phyloP scores from a whole-genome alignment of 1,140 invertebrate genomes.

The Drosophila pandora region DNA sequence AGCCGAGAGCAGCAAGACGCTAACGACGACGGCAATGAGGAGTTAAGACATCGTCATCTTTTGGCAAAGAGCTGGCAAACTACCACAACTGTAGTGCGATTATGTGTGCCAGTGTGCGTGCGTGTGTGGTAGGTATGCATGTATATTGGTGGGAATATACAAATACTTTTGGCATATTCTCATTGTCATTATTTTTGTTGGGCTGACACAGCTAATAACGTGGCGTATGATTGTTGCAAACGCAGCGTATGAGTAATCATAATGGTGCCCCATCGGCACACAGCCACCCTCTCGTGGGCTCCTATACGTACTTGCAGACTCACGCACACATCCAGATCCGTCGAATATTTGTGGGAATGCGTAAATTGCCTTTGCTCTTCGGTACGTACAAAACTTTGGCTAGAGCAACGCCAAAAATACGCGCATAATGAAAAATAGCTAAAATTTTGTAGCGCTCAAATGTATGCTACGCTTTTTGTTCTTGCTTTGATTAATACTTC shows the following conservation, averaged over 20 bases:
- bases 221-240: slow-evolving; percentile 77
- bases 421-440: slow-evolving; percentile 72
- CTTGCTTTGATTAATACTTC: slow-evolving; percentile 72
- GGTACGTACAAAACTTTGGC: slow-evolving; percentile 46
- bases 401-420: slow-evolving; percentile 31
- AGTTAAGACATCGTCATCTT: slow-evolving; percentile 66
- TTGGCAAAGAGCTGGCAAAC: slow-evolving; percentile 41
- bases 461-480: slow-evolving; percentile 54
- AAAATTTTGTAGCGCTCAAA: slow-evolving; percentile 72
- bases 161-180: slow-evolving; percentile 78
- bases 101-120: slow-evolving; percentile 1
- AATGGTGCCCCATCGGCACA: slow-evolving; percentile 48
- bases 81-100: slow-evolving; percentile 7
- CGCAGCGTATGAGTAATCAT: slow-evolving; percentile 81
- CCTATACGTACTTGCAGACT: background rate
- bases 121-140: background rate
- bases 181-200: slow-evolving; percentile 78
- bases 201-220: slow-evolving; percentile 81
- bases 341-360: slow-evolving; percentile 63
- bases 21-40: slow-evolving; percentile 50
- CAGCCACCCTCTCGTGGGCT: background rate
- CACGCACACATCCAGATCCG: slow-evolving; percentile 9
- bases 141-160: slow-evolving; percentile 42
- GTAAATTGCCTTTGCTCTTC: slow-evolving; percentile 65
- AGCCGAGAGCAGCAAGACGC: slow-evolving; percentile 44